Evolutionary conservation across 1,140 invertebrate genomes (phyloP), one percentile per base, ranked within the genome.

Genomic region (Brachionus calyciflorus): DNA sequence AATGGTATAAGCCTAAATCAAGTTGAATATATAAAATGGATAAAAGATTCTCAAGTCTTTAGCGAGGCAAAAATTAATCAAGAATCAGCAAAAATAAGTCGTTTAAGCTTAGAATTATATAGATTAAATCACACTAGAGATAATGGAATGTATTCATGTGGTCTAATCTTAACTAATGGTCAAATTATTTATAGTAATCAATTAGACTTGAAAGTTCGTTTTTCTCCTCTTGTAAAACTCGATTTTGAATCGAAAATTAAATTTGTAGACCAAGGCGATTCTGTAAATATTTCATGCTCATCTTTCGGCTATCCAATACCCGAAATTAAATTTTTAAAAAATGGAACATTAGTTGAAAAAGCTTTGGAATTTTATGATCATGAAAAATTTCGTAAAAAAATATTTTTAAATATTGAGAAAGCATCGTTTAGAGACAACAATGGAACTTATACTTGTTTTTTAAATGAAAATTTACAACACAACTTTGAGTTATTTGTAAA

Each of bases 181-280:
- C 69, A 73, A 53, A 30, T 41, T 51, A 5, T 73, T 17, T 26
- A 37, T 19, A 73, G 69, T 24, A 55, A 73, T 21, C 40, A 41
- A 19, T 24, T 73, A 1, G 46, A 73, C 12, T 3, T 73, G 9
- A 73, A 55, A 73, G 46, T 73, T 26, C 9, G 14, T 12, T 55
- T 49, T 30, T 6, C 5, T 2, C 46, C 46, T n/a, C 24, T 21
- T 5, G 24, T 65, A 12, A 65, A 44, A 3, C 37, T 65, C 1
- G 14, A 19, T 10, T n/a, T 21, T 40, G 57, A 41, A 7, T 10
- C 30, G 40, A 19, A 63, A 3, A 12, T 6, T 2, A 3, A 40
- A 21, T 14, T 3, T 46, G 30, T 65, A 44, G 14, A 3, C 5
- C 19, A 65, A 24, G 33, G 37, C 1, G 24, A 44, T 44, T 41